Base-by-base conservation (phyloP, 2,888 invertebrate species). In the Unio pictorum region DNA sequence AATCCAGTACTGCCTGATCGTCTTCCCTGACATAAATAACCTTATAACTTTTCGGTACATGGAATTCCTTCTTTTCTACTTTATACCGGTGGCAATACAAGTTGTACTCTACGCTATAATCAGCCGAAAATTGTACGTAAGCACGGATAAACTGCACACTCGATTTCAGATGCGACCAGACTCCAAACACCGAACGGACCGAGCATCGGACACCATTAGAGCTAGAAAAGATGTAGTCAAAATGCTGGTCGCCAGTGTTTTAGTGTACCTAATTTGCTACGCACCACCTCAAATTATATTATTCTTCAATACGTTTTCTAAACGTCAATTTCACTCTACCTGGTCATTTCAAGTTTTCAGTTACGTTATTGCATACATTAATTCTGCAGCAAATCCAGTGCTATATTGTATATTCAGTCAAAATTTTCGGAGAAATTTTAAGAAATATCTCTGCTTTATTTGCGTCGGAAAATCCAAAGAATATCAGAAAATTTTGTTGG, bases 241-340 rank as follows among this genome's bases (percentile, higher is more conserved):
- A 79, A 91, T 91, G 91, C 81, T 91, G 57, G 87, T 90, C 2
- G 89, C 90, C 8, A 91, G 91, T 78, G 91, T 91, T 60, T 70
- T 89, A 63, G 87, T 91, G 11, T 91, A 91, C 81, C 90, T 91
- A 73, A 69, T 91, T 60, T 91, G 91, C 78, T 91, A 91, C 80
- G 90, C 91, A 6, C 91, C 91, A 0, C 88, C 89, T 8, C 91
- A 91, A 79, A 83, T 89, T 4, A 81, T 87, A 18, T 80, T 89
- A 18, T 78, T 90, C 66, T 90, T 90, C 81, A 85, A 84, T 68
- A 81, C 87, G 6, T 79, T 90, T 61, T 82, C 88, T 4, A 55
- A 67, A 1, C 78, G 78, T 1, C 80, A 77, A 3, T 86, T 90
- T 71, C 84, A 85, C n/a, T 78, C 80, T 58, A 87, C 85, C 58